phyloP scores from a whole-genome alignment of 2,888 invertebrate genomes.

The Pseudeuparius sepicola region DNA sequence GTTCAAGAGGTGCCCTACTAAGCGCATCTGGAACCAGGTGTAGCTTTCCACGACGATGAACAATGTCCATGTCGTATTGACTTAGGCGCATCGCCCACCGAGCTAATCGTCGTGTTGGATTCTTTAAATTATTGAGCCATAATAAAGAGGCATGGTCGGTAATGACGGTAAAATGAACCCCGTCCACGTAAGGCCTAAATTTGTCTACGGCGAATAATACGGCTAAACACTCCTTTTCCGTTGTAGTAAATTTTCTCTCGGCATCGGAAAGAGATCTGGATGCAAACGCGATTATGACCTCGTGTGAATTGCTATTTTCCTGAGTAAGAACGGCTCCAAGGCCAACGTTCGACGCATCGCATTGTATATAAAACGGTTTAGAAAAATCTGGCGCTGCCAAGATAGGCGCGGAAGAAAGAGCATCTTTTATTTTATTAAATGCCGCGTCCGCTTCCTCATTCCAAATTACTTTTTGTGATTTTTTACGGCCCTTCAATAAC shows the following conservation, averaged over 20 bases:
- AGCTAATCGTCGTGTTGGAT: too few relatives aligned
- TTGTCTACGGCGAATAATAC: constrained; percentile 13
- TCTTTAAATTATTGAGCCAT: constrained; percentile 6
- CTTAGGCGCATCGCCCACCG: constrained; percentile 11
- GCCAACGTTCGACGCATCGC: constrained; percentile 25
- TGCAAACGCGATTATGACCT: constrained; percentile 22
- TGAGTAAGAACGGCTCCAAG: too few relatives aligned
- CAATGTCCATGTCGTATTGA: constrained; percentile 16
- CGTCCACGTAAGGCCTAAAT: constrained; percentile 17
- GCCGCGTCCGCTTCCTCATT: constrained; percentile 15
- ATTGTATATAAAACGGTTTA: constrained; percentile 19
- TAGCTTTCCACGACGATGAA: constrained; percentile 15
- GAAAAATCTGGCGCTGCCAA: constrained; percentile 20
- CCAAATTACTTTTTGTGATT: constrained; percentile 19
- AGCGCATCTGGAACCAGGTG: constrained; percentile 14
- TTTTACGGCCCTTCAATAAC: constrained; percentile 6
- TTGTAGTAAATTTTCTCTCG: constrained; percentile 13
- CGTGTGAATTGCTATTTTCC: too few relatives aligned
- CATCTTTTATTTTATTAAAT: constrained; percentile 14
- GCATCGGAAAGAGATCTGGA: constrained; percentile 20
- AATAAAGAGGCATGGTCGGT: constrained; percentile 8
- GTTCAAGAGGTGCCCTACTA: constrained; percentile 5
- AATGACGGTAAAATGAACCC: constrained; percentile 10
- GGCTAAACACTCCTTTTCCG: constrained; percentile 21
- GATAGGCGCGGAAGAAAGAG: constrained; percentile 16